Conservation (phyloP, 37 sponge, comb jelly and placozoan genomes). For the Bolinopsis microptera region DNA sequence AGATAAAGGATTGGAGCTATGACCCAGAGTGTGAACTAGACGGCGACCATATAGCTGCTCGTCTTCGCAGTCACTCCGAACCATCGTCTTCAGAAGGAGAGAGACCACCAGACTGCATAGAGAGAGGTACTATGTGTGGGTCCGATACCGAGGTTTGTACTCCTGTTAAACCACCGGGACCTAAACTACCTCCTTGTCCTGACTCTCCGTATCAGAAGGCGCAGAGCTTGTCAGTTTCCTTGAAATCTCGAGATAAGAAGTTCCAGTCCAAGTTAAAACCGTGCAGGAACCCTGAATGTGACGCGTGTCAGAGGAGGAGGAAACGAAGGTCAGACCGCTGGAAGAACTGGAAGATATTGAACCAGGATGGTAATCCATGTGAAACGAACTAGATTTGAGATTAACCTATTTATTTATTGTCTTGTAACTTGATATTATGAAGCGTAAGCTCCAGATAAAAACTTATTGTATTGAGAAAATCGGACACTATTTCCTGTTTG, state of each 20-base stretch:
- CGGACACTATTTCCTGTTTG: no score
- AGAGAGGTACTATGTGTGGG: neutral
- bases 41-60: neutral
- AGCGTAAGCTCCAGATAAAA: no score
- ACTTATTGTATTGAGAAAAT: no score
- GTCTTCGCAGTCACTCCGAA: neutral
- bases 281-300: slow-evolving; percentile 41
- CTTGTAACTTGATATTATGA: no score
- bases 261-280: slow-evolving; percentile 46
- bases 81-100: neutral
- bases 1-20: slow-evolving; percentile 42
- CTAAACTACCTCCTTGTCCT: slow-evolving; percentile 6
- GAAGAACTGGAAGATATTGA: slow-evolving; percentile 54
- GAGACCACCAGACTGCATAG: neutral
- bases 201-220: slow-evolving; percentile 63
- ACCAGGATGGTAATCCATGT: slow-evolving; percentile 53
- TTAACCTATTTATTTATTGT: neutral
- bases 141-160: slow-evolving; percentile 45
- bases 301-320: slow-evolving; percentile 27
- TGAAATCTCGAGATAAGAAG: slow-evolving; percentile 38
- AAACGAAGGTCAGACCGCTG: slow-evolving; percentile 26
- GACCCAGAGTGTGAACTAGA: slow-evolving; percentile 58
- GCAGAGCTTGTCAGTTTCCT: slow-evolving; percentile 10
- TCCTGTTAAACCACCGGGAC: neutral
- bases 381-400: neutral